Conservation (phyloP, 2,113 vertebrate species). For the Penelope pileata region DNA sequence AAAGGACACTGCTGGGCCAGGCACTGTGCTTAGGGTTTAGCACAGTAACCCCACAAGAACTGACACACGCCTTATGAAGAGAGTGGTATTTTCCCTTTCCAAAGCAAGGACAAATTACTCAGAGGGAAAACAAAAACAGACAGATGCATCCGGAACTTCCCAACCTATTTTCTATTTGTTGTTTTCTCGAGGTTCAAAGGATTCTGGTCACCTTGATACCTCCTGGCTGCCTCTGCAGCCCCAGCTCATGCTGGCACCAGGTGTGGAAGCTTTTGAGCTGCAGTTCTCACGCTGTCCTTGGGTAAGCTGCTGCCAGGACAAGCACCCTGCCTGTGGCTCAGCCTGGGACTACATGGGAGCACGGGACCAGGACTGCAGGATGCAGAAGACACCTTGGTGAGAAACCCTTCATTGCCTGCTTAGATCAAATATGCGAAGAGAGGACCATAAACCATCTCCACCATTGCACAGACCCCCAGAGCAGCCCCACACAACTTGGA, state of each 20-base stretch:
- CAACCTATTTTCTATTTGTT: neutral
- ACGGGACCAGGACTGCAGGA: neutral
- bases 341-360: rapidly evolving
- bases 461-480: neutral
- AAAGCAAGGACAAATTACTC: neutral
- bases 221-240: neutral
- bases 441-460: neutral
- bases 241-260: neutral
- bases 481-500: neutral
- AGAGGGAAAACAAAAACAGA: neutral
- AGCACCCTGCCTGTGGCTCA: neutral
- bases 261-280: neutral
- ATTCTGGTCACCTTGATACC: neutral
- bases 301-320: neutral
- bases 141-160: neutral
- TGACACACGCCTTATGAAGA: neutral
- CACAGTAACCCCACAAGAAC: neutral
- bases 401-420: neutral
- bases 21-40: neutral
- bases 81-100: neutral
- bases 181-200: neutral
- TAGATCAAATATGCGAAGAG: neutral
- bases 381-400: too few species aligned
- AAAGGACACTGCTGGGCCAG: neutral
- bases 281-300: neutral